A percentile compares a stretch with the other conserved stretches of the same genome.
Conservation (phyloP, 2,797 vertebrate species). For the Octomys mimax region DNA sequence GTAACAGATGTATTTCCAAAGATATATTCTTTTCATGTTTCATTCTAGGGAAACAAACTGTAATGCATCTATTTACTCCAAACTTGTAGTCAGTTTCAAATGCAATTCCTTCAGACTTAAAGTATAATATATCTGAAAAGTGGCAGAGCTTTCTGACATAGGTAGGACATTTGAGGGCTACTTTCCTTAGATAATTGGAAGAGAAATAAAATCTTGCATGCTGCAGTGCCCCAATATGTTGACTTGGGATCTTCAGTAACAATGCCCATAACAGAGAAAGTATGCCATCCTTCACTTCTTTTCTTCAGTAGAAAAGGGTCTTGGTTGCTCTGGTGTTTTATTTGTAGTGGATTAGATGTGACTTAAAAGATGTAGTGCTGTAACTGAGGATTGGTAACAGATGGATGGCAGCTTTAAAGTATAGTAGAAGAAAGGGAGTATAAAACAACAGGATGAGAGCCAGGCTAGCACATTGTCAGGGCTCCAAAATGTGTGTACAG, state of each 20-base stretch:
- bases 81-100: slow-evolving; percentile 38
- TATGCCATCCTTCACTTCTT: neutral
- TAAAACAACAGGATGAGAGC: neutral
- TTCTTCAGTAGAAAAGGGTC: slow-evolving; percentile 34
- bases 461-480: neutral
- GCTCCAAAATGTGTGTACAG: slow-evolving; percentile 10
- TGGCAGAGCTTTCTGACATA: neutral
- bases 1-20: neutral
- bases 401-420: slow-evolving; percentile 54
- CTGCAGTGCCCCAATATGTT: slow-evolving; percentile 1
- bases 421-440: neutral
- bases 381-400: neutral
- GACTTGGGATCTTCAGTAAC: slow-evolving; percentile 3
- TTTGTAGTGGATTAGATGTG: slow-evolving; percentile 30
- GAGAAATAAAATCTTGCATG: neutral
- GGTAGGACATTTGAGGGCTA: neutral
- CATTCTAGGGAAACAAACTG: slow-evolving; percentile 21
- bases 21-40: slow-evolving; percentile 19
- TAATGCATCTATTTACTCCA: neutral
- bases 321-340: slow-evolving; percentile 54
- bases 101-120: neutral
- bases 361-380: slow-evolving; percentile 7
- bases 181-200: slow-evolving; percentile 46
- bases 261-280: neutral
- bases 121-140: slow-evolving; percentile 50